Evolutionary conservation across 2,888 invertebrate genomes (phyloP), one percentile per base, ranked within the genome.

Genomic region (Spicauda simplicius): DNA sequence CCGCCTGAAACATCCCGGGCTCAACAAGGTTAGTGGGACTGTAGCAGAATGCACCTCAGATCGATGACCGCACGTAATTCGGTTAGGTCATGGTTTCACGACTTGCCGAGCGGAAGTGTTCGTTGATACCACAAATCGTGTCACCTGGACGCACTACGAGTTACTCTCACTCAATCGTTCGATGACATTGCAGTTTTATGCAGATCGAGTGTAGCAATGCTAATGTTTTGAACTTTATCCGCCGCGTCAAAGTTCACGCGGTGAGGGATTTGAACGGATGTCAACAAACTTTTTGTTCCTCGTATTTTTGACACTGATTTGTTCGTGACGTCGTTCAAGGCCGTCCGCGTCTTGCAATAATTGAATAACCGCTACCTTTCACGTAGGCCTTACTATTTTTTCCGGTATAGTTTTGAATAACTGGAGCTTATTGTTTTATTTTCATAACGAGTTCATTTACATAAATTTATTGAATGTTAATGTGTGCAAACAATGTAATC

Each of bases 1-100:
- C 85, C 95, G 95, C 72, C 90, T 96, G 56, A 93, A 94, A 70
- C 94, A 95, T 81, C 95, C 96, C 2, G 94, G 95, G 68, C 91
- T 96, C 11, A 96, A 96, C 84, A 96, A 96, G 96, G 96, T 96
- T 84, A 76, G 81, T 71, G 60, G 48, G 16, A 41, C 50, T 14
- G 76, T 76, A 71, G 72, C 70, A 62, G n/a, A 48, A 48, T 69
- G 69, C 50, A 37, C 53, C 14, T 50, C 56, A 57, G 57, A 77
- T 77, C 72, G 70, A 73, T 76, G 74, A 71, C 73, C 75, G 73
- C 70, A 68, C 71, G 70, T 77, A 74, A 79, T 83, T 80, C 70
- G 76, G 76, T 79, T 84, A 86, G 87, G 86, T 87, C 84, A 85
- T 85, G 85, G 84, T 84, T 84, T 76, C 72, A 72, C 72, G 73